Base-by-base conservation (phyloP, 2,888 invertebrate genomes). In the Drosophila flavopinicola region DNA sequence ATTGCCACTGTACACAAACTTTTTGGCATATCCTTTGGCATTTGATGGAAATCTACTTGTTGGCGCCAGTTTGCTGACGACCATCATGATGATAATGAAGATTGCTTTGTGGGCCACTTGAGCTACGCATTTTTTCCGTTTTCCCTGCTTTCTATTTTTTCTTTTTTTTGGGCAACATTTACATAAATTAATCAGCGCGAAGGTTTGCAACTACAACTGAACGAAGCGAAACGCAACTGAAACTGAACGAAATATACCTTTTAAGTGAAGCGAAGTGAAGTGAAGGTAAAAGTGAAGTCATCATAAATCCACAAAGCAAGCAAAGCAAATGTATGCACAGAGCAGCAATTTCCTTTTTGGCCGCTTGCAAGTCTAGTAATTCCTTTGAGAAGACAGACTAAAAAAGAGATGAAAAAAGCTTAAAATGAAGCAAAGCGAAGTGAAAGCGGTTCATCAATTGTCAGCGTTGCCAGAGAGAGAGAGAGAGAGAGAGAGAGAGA, bases 41-140 rank as follows among this genome's bases (percentile, higher is more conserved):
- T 66, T 70, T 73, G 80, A 69, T 71, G 68, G 66, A 75, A 83
- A 69, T 78, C 87, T 78, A 87, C 79, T 82, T 82, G 85, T 87
- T 80, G 85, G 87, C 87, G 83, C 86, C 85, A 75, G 63, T 57
- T 65, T 15, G 38, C 56, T 65, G 41, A 42, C 41, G 41, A 53
- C 41, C 39, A 41, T 48, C 37, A 30, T 61, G 35, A 57, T 44
- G 39, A 44, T 30, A 60, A 72, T 72, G 60, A 44, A 58, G 75
- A 84, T 86, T 72, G 77, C 60, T 37, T 76, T 71, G 38, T 27
- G 41, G 59, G 45, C 59, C 66, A 66, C 73, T 66, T 57, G 77
- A 73, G 60, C 23, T 23, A 29, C 17, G 17, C 6, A 3, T 27
- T 30, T 39, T 13, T 38, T 3, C n/a, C n/a, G 32, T 32, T 32